phyloP scores from a whole-genome alignment of 2,113 vertebrate genomes.

The Alexandromys fortis region DNA sequence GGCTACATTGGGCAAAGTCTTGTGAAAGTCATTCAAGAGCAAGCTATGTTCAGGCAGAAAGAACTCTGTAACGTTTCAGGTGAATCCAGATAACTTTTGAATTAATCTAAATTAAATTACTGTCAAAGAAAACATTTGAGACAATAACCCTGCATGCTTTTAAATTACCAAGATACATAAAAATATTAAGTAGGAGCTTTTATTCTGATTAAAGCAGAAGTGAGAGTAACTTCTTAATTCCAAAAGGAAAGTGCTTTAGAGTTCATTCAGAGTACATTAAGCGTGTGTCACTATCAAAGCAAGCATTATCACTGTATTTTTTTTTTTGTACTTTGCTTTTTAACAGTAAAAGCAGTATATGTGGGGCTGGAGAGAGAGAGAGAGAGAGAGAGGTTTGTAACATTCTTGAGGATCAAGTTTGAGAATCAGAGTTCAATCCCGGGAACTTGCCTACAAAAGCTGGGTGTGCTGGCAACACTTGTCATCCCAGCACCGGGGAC shows the following conservation, averaged over 20 bases:
- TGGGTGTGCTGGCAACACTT: not conserved
- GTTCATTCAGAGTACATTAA: not conserved
- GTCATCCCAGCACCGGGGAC: not conserved
- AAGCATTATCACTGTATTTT: not conserved
- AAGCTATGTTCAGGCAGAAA: not conserved
- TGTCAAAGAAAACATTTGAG: slow-evolving; percentile 27
- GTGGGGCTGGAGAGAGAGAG: not conserved
- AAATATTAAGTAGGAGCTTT: slow-evolving; percentile 19
- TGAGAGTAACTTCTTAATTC: slow-evolving; percentile 29
- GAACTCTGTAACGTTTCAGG: not conserved
- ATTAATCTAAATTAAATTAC: slow-evolving; percentile 54
- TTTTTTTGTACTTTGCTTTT: not conserved
- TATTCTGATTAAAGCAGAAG: slow-evolving; percentile 34
- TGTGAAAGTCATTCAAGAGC: slow-evolving; percentile 18
- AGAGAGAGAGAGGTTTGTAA: not conserved
- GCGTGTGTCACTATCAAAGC: not conserved
- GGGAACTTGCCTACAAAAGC: too few species aligned
- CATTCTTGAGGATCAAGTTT: not conserved
- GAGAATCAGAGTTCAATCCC: not conserved
- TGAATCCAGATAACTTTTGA: slow-evolving; percentile 37
- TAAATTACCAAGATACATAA: slow-evolving; percentile 16
- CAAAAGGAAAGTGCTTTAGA: not conserved
- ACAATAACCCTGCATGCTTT: not conserved
- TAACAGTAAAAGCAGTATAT: slow-evolving; percentile 5
- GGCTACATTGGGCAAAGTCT: not conserved